phyloP scores from a whole-genome alignment of 2,113 vertebrate species.

The Myodes glareolus region DNA sequence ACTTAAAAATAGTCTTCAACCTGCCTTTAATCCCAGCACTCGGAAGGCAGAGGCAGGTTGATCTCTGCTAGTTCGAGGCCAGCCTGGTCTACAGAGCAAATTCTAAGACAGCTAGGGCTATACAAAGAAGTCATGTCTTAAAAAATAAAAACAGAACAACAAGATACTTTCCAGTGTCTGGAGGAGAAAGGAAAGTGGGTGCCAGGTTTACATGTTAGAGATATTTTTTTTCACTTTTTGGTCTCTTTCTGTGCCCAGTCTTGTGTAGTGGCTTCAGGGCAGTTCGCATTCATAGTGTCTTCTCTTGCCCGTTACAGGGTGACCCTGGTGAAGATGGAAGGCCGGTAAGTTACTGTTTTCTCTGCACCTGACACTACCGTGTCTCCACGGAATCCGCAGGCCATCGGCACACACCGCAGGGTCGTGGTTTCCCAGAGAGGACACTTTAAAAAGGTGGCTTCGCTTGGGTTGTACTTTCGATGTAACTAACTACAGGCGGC shows the following conservation, averaged over 20 bases:
- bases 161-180: background rate
- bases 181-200: background rate
- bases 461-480: background rate
- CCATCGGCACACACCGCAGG: too few species aligned
- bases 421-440: background rate
- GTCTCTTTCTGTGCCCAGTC: accelerated
- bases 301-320: constrained; percentile 86
- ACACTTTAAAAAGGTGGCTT: background rate
- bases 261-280: accelerated
- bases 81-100: background rate
- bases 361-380: accelerated
- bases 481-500: too few species aligned
- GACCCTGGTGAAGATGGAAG: constrained; percentile 96
- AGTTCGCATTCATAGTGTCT: background rate
- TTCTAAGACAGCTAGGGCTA: background rate
- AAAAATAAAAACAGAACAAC: background rate
- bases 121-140: background rate
- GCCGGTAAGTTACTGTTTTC: constrained; percentile 87
- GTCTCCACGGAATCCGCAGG: accelerated
- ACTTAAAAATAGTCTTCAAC: background rate
- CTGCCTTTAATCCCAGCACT: background rate
- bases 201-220: background rate
- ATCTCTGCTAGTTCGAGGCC: background rate
- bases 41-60: background rate
- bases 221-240: background rate